phyloP scores from a whole-genome alignment of 2,888 invertebrate species.

The Melinaea marsaeus region DNA sequence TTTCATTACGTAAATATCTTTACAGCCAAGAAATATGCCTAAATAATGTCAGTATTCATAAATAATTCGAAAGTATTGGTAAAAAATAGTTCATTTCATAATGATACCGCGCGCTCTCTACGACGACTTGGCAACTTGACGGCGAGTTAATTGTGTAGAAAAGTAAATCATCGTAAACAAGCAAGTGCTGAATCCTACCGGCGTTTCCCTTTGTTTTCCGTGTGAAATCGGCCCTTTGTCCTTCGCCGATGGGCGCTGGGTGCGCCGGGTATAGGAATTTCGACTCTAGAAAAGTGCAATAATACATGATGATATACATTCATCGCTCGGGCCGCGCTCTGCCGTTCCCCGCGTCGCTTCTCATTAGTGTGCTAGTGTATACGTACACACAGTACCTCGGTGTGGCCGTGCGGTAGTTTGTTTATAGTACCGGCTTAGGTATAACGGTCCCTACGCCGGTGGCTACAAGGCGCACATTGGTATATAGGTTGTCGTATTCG shows the following conservation, averaged over 20 bases:
- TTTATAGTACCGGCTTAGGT: conserved; percentile 72
- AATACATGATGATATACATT: conserved; percentile 69
- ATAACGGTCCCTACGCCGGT: conserved; percentile 58
- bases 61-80: conserved; percentile 29
- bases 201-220: conserved; percentile 73
- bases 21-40: conserved; percentile 28
- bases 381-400: conserved; percentile 61
- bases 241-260: conserved; percentile 67
- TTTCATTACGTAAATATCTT: conserved; percentile 32
- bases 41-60: conserved; percentile 8
- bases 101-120: conserved; percentile 58
- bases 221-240: conserved; percentile 73
- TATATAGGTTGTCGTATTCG: conserved; percentile 75
- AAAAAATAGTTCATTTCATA: conserved; percentile 59
- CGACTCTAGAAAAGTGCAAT: conserved; percentile 74
- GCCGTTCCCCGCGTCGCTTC: conserved; percentile 69
- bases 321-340: conserved; percentile 59
- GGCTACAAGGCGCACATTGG: conserved; percentile 63
- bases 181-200: conserved; percentile 60
- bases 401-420: conserved; percentile 77
- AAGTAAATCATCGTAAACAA: conserved; percentile 50
- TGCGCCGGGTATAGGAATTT: conserved; percentile 70
- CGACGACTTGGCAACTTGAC: conserved; percentile 66
- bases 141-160: conserved; percentile 49
- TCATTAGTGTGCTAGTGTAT: conserved; percentile 57